Percentiles rank a stretch among this genome's conserved stretches.
Conservation (phyloP, 2,888 invertebrate genomes). For the Glaucopsyche alexis region DNA sequence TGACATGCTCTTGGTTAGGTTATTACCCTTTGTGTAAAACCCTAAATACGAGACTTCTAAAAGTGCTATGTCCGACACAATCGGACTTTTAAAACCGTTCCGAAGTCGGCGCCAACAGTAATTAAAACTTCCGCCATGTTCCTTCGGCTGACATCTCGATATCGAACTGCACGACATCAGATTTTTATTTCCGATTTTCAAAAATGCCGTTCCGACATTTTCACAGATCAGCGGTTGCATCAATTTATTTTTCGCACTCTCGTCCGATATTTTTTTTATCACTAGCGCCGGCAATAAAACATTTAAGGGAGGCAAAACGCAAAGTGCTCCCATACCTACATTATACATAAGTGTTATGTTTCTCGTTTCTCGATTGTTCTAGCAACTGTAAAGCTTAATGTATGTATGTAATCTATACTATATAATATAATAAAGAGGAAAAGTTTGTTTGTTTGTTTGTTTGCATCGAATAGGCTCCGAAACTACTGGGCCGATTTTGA, state of each 20-base stretch:
- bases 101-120: slow-evolving; percentile 1
- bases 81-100: slow-evolving; percentile 18
- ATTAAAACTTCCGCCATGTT: slow-evolving; percentile 16
- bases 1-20: too few relatives aligned
- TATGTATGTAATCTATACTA: too few relatives aligned
- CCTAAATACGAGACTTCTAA: neutral
- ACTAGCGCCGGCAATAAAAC: neutral
- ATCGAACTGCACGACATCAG: neutral
- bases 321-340: too few relatives aligned
- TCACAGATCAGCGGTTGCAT: neutral
- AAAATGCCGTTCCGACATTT: neutral
- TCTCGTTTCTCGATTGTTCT: too few relatives aligned
- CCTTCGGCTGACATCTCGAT: neutral
- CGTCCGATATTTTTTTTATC: neutral
- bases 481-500: too few relatives aligned
- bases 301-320: too few relatives aligned
- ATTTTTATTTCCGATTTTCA: neutral
- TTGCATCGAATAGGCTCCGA: too few relatives aligned
- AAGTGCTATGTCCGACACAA: slow-evolving; percentile 22
- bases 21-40: too few relatives aligned
- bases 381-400: too few relatives aligned
- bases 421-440: too few relatives aligned
- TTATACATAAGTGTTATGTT: too few relatives aligned
- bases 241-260: slow-evolving; percentile 1
- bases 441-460: too few relatives aligned